phyloP scores from a whole-genome alignment of 1,140 invertebrate genomes.

The Drosophila pseudoananassae region DNA sequence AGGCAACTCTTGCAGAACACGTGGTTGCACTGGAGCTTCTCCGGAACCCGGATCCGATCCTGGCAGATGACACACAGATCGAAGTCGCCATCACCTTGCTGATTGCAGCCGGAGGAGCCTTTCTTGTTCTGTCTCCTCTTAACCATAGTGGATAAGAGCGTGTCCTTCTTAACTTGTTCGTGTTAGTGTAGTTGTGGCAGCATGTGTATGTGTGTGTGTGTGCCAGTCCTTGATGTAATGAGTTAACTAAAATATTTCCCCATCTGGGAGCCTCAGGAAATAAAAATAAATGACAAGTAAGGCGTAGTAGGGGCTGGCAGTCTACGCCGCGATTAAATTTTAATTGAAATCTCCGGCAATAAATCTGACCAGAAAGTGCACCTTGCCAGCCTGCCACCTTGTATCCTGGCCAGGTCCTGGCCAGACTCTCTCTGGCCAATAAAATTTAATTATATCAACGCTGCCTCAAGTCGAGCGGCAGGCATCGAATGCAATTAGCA shows the following conservation, averaged over 20 bases:
- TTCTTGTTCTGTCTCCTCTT: background rate
- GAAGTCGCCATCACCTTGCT: background rate
- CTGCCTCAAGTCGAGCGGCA: constrained; percentile 68
- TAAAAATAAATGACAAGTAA: background rate
- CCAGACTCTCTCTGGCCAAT: constrained; percentile 41
- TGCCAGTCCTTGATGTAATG: background rate
- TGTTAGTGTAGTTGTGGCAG: too few species aligned
- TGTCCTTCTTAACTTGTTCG: background rate
- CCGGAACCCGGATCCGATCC: constrained; percentile 34
- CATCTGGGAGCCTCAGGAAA: background rate
- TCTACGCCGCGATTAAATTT: constrained; percentile 38
- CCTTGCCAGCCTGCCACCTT: constrained; percentile 21
- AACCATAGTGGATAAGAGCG: background rate
- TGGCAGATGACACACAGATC: constrained; percentile 62
- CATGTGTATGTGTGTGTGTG: background rate
- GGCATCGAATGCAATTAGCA: constrained; percentile 84
- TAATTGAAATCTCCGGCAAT: constrained; percentile 43
- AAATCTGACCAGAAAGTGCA: constrained; percentile 35
- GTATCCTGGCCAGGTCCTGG: too few species aligned
- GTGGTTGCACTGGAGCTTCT: constrained; percentile 48
- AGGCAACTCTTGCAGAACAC: constrained; percentile 56
- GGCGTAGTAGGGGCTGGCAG: constrained; percentile 4
- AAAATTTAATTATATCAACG: constrained; percentile 77
- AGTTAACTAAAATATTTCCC: background rate
- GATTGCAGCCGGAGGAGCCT: background rate